Evolutionary conservation across 2,797 vertebrate genomes (phyloP).

Genomic region (Mormyrops attenuatus): DNA sequence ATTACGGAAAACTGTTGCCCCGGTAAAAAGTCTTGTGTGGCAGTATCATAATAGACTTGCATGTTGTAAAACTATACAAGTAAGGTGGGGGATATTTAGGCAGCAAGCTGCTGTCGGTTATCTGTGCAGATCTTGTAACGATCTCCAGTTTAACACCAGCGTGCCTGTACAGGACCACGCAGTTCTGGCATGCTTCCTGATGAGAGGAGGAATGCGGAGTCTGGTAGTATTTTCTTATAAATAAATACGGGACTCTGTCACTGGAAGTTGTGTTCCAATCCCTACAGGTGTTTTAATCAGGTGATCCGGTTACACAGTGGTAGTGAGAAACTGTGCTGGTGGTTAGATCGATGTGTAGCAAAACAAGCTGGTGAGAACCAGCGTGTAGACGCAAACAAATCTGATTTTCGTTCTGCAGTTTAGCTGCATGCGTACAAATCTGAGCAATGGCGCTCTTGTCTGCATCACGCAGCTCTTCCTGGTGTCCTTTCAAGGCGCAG

Average conservation of each 20-base stretch:
- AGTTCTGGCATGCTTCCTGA: neutral
- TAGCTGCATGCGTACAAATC: neutral
- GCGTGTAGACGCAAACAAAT: neutral
- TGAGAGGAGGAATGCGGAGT: constrained; percentile 24
- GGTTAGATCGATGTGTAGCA: neutral
- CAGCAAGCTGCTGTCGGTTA: neutral
- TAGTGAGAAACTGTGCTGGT: neutral
- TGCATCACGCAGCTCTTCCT: neutral
- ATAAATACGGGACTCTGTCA: neutral
- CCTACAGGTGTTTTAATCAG: neutral
- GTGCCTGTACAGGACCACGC: constrained; percentile 25
- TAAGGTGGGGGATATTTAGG: neutral
- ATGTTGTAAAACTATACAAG: neutral
- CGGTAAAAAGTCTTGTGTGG: neutral
- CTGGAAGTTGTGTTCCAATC: neutral
- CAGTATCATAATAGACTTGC: neutral
- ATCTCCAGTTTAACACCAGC: neutral
- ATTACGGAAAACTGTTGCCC: neutral
- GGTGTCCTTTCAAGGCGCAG: neutral
- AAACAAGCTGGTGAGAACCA: neutral
- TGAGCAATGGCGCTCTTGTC: neutral
- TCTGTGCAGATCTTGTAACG: neutral
- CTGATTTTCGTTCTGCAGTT: neutral
- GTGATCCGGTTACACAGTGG: neutral
- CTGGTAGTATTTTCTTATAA: constrained; percentile 3